Conservation (phyloP, 2,797 vertebrate genomes). For the Iguana delicatissima region DNA sequence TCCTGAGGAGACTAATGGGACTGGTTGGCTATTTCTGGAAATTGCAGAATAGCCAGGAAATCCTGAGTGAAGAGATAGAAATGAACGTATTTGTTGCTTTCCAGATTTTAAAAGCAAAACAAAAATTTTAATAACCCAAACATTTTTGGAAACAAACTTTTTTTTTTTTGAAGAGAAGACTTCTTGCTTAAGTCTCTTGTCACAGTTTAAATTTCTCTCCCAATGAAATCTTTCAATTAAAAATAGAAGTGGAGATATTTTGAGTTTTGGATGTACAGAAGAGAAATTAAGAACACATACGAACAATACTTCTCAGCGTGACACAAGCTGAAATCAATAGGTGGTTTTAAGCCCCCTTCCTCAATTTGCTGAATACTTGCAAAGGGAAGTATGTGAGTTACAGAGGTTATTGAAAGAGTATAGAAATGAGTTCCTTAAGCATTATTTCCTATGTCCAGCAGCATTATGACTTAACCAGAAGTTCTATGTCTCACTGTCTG, state of each 20-base stretch:
- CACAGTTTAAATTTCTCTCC: not conserved
- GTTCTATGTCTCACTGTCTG: not conserved
- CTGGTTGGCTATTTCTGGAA: conserved; percentile 76
- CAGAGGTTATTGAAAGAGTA: not conserved
- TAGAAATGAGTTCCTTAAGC: not conserved
- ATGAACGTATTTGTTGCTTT: not conserved
- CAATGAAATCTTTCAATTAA: not conserved
- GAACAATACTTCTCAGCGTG: not conserved
- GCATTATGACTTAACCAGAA: not conserved
- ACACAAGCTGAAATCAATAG: not conserved
- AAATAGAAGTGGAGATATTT: not conserved
- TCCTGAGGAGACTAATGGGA: conserved; percentile 73
- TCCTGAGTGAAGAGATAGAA: conserved; percentile 65
- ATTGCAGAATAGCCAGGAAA: conserved; percentile 77
- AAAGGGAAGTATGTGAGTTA: too few species aligned
- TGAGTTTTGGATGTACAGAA: not conserved
- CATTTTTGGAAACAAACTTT: not conserved
- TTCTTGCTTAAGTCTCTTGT: not conserved
- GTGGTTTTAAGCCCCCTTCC: not conserved
- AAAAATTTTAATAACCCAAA: not conserved
- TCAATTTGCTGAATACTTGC: not conserved
- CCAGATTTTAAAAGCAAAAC: not conserved
- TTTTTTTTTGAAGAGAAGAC: not conserved
- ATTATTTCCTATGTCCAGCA: not conserved
- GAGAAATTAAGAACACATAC: not conserved